Evolutionary conservation across 2,797 vertebrate species (phyloP), one percentile per base, ranked within the genome.

Genomic region (Cyclopterus lumpus): DNA sequence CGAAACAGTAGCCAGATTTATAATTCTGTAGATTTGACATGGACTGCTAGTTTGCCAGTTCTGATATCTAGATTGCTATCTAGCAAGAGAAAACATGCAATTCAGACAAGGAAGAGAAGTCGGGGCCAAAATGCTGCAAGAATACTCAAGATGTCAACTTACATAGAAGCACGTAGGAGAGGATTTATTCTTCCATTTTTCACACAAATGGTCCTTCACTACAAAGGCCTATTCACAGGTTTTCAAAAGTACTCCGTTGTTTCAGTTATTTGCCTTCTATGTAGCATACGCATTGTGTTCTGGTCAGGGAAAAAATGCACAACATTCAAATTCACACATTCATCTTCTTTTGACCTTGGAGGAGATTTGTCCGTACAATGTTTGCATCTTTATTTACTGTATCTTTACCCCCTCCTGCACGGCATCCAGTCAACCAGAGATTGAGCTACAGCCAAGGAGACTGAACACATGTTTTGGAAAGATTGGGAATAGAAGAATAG

Each of bases 191-290:
- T 42, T 40, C 11, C 14, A 6, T 61, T 53, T 66, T 18, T 20
- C 40, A 42, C 48, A 54, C 24, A 51, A 22, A 59, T 46, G 32
- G n/a, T 38, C 30, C 38, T 6, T 73, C 16, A 63, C 77, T 26
- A 36, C 30, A 79, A 73, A 73, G 7, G 8, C 11, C 8, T 14
- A 16, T 24, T 69, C 22, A 51, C 15, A 26, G 6, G 4, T 48
- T 49, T 30, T 55, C 2, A n/a, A 40, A 54, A 61, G 15, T 34
- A 32, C 60, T 32, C 5, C 22, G 6, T 1, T 0, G 2, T 42
- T n/a, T 28, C 12, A 1, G 11, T 22, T 32, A 12, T 22, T 24
- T 55, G 24, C 12, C 14, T 49, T 18, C 24, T 55, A 54, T 2
- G 26, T 26, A 10, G 6, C 9, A 22, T 18, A 36, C 12, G 42